Percentiles rank a stretch among this genome's conserved stretches.
Conservation (phyloP, 2,113 vertebrate genomes). For the Leuciscus idus region DNA sequence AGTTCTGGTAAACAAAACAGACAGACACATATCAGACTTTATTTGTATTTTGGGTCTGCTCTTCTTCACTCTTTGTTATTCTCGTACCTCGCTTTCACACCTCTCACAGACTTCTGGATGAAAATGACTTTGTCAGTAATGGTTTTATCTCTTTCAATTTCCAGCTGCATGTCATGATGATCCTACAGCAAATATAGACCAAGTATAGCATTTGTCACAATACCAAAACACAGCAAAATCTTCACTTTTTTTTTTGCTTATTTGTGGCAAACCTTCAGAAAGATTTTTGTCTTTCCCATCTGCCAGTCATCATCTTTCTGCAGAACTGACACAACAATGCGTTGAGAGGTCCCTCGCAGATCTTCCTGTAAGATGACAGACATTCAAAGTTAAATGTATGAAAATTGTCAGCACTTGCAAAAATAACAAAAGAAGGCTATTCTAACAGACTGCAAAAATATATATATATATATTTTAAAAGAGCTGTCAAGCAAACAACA, state of each 20-base stretch:
- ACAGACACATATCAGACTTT: not conserved
- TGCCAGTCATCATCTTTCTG: conserved; percentile 94
- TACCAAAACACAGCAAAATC: not conserved
- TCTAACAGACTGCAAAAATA: not conserved
- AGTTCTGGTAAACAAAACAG: conserved; percentile 75
- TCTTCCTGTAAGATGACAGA: conserved; percentile 78
- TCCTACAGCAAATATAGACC: conserved; percentile 76
- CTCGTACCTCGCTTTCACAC: conserved; percentile 90
- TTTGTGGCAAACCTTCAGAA: conserved; percentile 84
- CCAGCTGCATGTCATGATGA: conserved; percentile 96
- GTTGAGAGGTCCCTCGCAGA: conserved; percentile 89
- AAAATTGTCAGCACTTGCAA: conserved; percentile 11
- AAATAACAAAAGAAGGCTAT: not conserved
- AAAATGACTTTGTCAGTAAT: conserved; percentile 97
- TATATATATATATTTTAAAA: no score
- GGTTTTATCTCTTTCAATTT: conserved; percentile 96
- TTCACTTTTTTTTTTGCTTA: not conserved
- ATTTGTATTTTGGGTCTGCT: not conserved
- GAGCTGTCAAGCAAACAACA: not conserved
- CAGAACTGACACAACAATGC: conserved; percentile 87
- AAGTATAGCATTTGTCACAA: not conserved
- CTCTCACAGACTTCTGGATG: conserved; percentile 96
- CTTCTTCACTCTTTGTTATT: not conserved
- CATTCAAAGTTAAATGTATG: not conserved
- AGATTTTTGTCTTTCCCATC: conserved; percentile 98